These are phyloP conservation scores for Amblyteles armatorius DNA, from an alignment of 2,888 invertebrate species.

Conservation along the genomic window DNA sequence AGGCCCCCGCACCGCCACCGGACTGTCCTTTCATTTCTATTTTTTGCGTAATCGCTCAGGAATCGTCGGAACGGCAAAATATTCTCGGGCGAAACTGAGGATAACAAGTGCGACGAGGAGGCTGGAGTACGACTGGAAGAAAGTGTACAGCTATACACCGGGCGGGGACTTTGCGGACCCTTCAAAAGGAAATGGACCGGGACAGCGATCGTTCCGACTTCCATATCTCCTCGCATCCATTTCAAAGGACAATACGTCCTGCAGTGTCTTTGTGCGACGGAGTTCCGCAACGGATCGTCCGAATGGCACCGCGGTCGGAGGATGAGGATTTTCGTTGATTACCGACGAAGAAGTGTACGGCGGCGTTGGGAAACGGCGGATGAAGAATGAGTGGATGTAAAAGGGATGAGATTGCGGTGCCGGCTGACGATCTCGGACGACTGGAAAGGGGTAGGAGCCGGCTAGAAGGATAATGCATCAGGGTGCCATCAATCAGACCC, in stretches of 20 bases:
- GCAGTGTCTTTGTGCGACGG: conserved; percentile 78
- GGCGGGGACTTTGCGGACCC: conserved; percentile 34
- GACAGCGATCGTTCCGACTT: conserved; percentile 57
- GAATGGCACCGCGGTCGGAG: conserved; percentile 63
- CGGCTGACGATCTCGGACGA: conserved; percentile 70
- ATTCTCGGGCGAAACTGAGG: conserved; percentile 45
- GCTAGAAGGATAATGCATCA: conserved; percentile 66
- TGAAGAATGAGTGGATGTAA: conserved; percentile 68
- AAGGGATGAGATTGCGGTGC: conserved; percentile 64
- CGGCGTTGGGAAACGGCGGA: conserved; percentile 68
- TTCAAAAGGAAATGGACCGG: conserved; percentile 67
- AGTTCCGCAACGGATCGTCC: conserved; percentile 76
- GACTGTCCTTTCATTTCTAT: conserved; percentile 64
- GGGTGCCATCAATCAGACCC: conserved; percentile 79
- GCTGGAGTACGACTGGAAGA: conserved; percentile 26
- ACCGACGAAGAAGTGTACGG: conserved; percentile 72
- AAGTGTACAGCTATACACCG: background rate
- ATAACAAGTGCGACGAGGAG: conserved; percentile 45
- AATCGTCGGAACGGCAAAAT: conserved; percentile 58
- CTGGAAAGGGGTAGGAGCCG: conserved; percentile 52
- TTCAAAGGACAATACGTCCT: conserved; percentile 78
- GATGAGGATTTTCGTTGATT: conserved; percentile 79
- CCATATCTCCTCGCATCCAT: conserved; percentile 71
- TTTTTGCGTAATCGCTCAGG: conserved; percentile 66
- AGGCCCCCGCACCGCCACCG: conserved; percentile 17